phyloP scores from a whole-genome alignment of 2,797 vertebrate genomes.

The Coilia nasus region DNA sequence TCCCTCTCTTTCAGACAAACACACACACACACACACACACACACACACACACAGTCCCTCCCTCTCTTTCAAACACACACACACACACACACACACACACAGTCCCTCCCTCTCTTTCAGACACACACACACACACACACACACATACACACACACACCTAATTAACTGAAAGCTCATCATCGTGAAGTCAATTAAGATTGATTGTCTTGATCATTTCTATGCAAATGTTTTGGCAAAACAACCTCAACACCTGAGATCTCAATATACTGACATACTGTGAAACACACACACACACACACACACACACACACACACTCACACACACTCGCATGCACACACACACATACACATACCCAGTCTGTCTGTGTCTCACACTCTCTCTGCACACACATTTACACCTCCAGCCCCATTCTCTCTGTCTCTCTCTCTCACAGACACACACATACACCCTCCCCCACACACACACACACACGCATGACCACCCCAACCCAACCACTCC shows the following conservation, averaged over 20 bases:
- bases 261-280: background rate
- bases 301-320: background rate
- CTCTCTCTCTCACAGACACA: background rate
- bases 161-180: constrained; percentile 1
- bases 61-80: background rate
- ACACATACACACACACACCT: background rate
- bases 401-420: too few relatives aligned
- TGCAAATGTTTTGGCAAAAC: constrained; percentile 7
- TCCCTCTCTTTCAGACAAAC: too few relatives aligned
- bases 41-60: too few relatives aligned
- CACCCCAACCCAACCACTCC: too few relatives aligned
- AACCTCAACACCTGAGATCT: constrained; percentile 5
- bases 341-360: background rate
- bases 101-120: background rate
- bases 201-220: background rate
- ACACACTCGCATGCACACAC: background rate
- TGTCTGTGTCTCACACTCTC: too few relatives aligned
- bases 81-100: background rate
- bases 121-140: background rate
- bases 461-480: background rate
- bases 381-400: background rate
- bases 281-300: background rate
- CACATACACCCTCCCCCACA: background rate
- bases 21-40: too few relatives aligned
- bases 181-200: background rate